Evolutionary conservation across 2,113 vertebrate species (phyloP).

Genomic region (Thalassoma bifasciatum): DNA sequence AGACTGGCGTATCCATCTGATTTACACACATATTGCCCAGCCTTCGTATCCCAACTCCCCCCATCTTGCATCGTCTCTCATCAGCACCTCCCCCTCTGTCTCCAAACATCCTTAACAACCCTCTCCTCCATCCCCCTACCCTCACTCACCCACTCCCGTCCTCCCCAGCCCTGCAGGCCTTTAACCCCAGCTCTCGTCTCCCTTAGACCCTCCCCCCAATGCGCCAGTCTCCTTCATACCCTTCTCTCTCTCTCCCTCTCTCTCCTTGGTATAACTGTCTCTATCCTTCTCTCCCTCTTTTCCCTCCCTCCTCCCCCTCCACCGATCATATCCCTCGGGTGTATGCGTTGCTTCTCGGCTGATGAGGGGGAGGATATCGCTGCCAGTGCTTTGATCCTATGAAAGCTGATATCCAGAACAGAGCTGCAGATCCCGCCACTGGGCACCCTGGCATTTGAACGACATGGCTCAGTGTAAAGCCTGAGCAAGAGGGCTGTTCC

Average conservation of each 20-base stretch:
- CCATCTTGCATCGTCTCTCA: constrained; percentile 49
- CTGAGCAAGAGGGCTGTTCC: constrained; percentile 68
- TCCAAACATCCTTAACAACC: constrained; percentile 79
- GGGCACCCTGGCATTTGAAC: constrained; percentile 79
- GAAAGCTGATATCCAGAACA: constrained; percentile 83
- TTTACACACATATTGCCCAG: constrained; percentile 55
- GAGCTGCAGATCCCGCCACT: constrained; percentile 74
- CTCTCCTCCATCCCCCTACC: constrained; percentile 66
- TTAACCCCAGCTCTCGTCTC: constrained; percentile 74
- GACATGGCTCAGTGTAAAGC: constrained; percentile 72
- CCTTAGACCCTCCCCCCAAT: constrained; percentile 62
- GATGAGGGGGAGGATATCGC: constrained; percentile 81
- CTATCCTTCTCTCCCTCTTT: constrained; percentile 42
- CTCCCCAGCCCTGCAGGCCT: constrained; percentile 76
- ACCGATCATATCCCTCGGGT: constrained; percentile 71
- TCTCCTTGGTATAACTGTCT: constrained; percentile 11
- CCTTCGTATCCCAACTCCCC: constrained; percentile 19
- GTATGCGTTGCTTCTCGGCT: constrained; percentile 70
- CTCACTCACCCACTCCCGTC: constrained; percentile 62
- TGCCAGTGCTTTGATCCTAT: constrained; percentile 82
- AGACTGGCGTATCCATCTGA: constrained; percentile 66
- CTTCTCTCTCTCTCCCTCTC: constrained; percentile 29
- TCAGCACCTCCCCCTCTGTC: constrained; percentile 70
- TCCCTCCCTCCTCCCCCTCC: constrained; percentile 42
- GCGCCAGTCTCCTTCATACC: constrained; percentile 42